Conservation (phyloP, 2,888 invertebrate species). For the Lasius platythorax region DNA sequence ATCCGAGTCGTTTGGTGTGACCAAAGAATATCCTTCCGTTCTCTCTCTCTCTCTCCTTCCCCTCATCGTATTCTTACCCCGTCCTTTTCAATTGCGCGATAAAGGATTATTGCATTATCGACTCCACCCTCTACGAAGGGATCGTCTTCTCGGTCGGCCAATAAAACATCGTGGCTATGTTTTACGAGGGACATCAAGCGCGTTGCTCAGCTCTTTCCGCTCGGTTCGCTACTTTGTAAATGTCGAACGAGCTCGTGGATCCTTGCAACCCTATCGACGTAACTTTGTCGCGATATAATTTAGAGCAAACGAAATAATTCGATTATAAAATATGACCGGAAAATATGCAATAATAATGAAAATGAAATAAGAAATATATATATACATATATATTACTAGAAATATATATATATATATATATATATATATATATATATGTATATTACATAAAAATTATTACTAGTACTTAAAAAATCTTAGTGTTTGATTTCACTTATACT, state of each 20-base stretch:
- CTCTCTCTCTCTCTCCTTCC: too few relatives aligned
- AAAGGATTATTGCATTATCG: constrained; percentile 71
- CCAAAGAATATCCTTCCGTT: constrained; percentile 37
- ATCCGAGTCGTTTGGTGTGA: constrained; percentile 26
- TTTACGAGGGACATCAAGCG: constrained; percentile 63
- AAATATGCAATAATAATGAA: background rate
- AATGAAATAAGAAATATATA: background rate
- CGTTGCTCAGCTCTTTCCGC: constrained; percentile 57
- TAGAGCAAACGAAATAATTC: constrained; percentile 35
- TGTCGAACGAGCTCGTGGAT: constrained; percentile 24
- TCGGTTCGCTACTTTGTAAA: constrained; percentile 61
- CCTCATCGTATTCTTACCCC: background rate
- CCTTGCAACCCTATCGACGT: constrained; percentile 7
- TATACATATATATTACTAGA: too few relatives aligned
- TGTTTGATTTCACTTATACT: background rate
- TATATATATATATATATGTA: background rate
- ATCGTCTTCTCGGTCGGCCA: constrained; percentile 55
- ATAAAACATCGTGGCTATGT: constrained; percentile 65
- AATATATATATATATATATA: too few relatives aligned
- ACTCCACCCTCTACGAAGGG: constrained; percentile 14
- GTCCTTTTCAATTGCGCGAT: constrained; percentile 68
- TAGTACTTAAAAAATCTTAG: too few relatives aligned
- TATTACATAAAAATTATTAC: too few relatives aligned
- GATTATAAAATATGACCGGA: background rate
- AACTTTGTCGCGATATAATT: constrained; percentile 6